Percentiles rank a stretch among this genome's conserved stretches.
Conservation (phyloP, 2,888 invertebrate species). For the Drosophila lacicola region DNA sequence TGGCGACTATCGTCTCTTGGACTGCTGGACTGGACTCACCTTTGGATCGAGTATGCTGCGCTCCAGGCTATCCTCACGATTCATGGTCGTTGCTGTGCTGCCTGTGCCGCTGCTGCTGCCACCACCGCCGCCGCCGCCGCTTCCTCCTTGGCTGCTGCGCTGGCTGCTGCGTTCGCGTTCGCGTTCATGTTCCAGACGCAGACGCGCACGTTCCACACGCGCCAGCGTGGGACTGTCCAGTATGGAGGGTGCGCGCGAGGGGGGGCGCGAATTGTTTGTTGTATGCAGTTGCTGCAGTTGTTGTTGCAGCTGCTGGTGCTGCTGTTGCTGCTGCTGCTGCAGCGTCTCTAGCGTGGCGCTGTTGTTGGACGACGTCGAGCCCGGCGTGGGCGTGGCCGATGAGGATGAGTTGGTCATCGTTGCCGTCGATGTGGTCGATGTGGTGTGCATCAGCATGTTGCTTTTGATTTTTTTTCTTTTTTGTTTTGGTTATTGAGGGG, state of each 20-base stretch:
- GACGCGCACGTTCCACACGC: constrained; percentile 87
- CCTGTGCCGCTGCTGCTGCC: constrained; percentile 75
- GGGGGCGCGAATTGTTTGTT: constrained; percentile 78
- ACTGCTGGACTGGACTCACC: constrained; percentile 57
- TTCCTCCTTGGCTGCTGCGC: constrained; percentile 58
- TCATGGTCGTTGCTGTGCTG: constrained; percentile 78
- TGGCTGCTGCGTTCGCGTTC: constrained; percentile 64
- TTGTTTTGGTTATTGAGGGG: constrained; percentile 20
- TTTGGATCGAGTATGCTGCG: constrained; percentile 83
- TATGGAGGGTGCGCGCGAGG: constrained; percentile 86
- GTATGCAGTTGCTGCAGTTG: constrained; percentile 68
- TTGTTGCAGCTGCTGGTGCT: constrained; percentile 65
- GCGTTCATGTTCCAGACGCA: constrained; percentile 85
- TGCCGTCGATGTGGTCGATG: constrained; percentile 70
- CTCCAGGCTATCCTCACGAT: constrained; percentile 84
- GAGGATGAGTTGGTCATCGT: constrained; percentile 77
- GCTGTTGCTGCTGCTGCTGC: constrained; percentile 59
- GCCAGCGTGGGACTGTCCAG: constrained; percentile 88
- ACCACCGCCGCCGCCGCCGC: constrained; percentile 53
- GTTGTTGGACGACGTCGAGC: constrained; percentile 78
- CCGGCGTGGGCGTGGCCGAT: constrained; percentile 81
- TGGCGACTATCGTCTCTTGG: no score
- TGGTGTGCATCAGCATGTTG: constrained; percentile 70
- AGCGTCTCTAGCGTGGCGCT: constrained; percentile 78
- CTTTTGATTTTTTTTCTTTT: constrained; percentile 2